Evolutionary conservation across 37 sponge, comb jelly and placozoan species (phyloP), one percentile per base, ranked within the genome.

Genomic region (Lycopodina hypogea): DNA sequence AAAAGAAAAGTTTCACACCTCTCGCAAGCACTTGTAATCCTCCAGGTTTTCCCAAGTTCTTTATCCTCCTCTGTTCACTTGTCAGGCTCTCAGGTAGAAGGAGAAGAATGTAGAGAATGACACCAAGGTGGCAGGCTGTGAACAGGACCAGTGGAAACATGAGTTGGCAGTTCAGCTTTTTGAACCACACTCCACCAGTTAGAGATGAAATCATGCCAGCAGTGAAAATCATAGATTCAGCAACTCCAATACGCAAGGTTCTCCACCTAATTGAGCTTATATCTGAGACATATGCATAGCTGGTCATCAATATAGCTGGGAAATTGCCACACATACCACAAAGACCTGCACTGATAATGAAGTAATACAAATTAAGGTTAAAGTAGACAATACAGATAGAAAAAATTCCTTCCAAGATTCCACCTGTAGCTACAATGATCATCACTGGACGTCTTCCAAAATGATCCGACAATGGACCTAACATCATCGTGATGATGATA

Each of bases 241-340:
- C 78, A 37, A 90, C 14, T 28, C 82, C 86, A 48, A 90, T 75
- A 4, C 90, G 76, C 33, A 81, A 14, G 1, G 78, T 85, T 4
- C 69, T 48, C 53, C 74, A 72, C 29, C 45, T 68, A 23, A 12
- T 30, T 7, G 90, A 76, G 35, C 81, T 81, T 32, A 90, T 26
- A 57, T 90, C 90, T 12, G 78, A 30, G 11, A 81, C 26, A 42
- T 90, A 90, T 8, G 90, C 41, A 36, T 71, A 81, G 26, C 42
- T 45, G 19, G 76, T 67, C 53, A 62, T 69, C 0, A 90, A 56
- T 1, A 84, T 62, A 18, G 58, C 78, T 35, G 85, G 78, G 40
- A 81, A 71, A 17, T 78, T 82, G 3, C 90, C 90, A 30, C 26
- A 50, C 0, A 80, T 9, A 14, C 82, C 85, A 62, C 24, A 51